Percentiles rank a stretch among this genome's conserved stretches.
Conservation (phyloP, 2,797 vertebrate genomes). For the Graptemys geographica region DNA sequence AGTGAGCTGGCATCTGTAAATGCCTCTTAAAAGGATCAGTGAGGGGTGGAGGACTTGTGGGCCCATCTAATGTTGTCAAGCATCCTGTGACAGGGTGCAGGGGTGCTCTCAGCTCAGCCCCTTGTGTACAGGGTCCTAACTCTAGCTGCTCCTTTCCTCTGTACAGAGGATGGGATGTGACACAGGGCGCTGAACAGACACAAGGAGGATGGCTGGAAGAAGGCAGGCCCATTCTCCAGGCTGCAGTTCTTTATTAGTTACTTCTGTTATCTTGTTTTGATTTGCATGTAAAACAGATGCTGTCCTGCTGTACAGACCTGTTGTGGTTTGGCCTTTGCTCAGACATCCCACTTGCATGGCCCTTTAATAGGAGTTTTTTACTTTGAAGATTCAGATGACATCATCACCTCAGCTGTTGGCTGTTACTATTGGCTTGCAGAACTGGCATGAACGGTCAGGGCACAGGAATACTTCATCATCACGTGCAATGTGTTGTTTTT, state of each 20-base stretch:
- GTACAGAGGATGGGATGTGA: neutral
- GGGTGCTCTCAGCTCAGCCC: neutral
- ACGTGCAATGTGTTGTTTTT: neutral
- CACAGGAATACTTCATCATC: neutral
- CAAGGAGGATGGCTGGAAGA: neutral
- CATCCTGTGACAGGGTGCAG: too few species aligned
- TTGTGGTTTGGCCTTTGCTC: neutral
- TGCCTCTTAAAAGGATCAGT: fast-evolving
- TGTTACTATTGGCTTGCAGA: neutral
- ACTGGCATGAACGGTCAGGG: fast-evolving
- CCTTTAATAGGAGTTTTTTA: neutral
- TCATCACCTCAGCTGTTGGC: neutral
- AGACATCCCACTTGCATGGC: neutral
- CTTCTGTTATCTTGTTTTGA: neutral
- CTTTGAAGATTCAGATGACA: neutral
- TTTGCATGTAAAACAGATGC: fast-evolving
- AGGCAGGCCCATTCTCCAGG: neutral
- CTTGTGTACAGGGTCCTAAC: fast-evolving
- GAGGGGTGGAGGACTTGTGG: neutral
- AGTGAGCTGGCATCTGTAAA: neutral
- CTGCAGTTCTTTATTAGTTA: neutral
- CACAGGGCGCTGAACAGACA: neutral
- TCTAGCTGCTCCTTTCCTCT: neutral
- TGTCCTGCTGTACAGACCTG: neutral
- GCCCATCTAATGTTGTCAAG: neutral